phyloP scores from a whole-genome alignment of 1,140 invertebrate genomes.

The Melitaea cinxia region DNA sequence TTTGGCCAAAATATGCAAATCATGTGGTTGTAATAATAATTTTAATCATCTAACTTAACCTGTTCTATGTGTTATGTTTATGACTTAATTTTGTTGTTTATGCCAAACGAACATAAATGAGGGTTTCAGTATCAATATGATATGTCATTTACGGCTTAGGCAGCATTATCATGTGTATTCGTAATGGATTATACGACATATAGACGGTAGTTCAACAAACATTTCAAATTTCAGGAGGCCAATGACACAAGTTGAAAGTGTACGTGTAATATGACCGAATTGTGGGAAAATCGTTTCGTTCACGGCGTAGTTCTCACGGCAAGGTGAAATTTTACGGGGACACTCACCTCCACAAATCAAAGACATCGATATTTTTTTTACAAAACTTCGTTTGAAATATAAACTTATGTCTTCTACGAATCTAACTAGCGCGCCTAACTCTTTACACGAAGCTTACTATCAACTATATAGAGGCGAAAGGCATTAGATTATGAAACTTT shows the following conservation, averaged over 20 bases:
- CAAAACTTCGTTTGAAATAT: constrained; percentile 37
- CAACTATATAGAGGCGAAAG: constrained; percentile 71
- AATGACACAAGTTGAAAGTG: constrained; percentile 12
- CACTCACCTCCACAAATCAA: constrained; percentile 77
- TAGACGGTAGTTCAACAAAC: not conserved
- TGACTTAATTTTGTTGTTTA: constrained; percentile 21
- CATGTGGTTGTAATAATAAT: not conserved
- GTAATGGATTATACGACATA: constrained; percentile 20
- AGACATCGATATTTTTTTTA: constrained; percentile 62
- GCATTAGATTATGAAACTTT: constrained; percentile 75
- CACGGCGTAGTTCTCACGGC: constrained; percentile 39
- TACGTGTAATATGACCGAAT: constrained; percentile 9
- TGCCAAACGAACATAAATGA: constrained; percentile 25
- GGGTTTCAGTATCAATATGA: constrained; percentile 26
- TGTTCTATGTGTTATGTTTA: not conserved
- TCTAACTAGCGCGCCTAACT: constrained; percentile 65
- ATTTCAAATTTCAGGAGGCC: constrained; percentile 18
- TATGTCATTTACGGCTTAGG: constrained; percentile 22
- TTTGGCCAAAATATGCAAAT: not conserved
- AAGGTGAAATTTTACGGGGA: constrained; percentile 36
- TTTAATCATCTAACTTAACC: not conserved
- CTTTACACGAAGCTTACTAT: constrained; percentile 62
- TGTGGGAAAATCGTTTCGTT: constrained; percentile 26
- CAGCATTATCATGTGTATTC: constrained; percentile 15
- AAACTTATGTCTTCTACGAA: constrained; percentile 30